A percentile compares a stretch with the other conserved stretches of the same genome.
Conservation (phyloP, 2,888 invertebrate genomes). For the Calliphora vomitoria region DNA sequence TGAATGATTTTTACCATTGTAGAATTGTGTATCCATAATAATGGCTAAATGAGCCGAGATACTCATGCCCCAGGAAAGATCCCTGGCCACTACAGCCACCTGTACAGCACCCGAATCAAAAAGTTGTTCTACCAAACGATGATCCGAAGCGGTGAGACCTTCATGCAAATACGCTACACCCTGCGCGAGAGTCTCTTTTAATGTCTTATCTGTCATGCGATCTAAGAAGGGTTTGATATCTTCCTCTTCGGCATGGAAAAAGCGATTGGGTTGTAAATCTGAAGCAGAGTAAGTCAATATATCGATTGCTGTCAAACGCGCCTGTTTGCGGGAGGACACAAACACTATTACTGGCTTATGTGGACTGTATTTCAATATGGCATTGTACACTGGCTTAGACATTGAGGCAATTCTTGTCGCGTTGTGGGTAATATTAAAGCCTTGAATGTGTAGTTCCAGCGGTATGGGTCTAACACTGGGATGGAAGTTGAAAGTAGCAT, state of each 20-base stretch:
- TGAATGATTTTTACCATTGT: conserved; percentile 92
- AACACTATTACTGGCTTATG: conserved; percentile 94
- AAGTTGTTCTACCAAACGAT: conserved; percentile 95
- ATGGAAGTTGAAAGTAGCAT: conserved; percentile 98
- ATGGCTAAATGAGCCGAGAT: conserved; percentile 97
- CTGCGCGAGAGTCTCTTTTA: conserved; percentile 95
- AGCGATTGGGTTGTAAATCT: conserved; percentile 93
- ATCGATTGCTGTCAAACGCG: conserved; percentile 97
- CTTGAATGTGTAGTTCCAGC: conserved; percentile 97
- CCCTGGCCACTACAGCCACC: conserved; percentile 95
- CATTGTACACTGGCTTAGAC: conserved; percentile 98
- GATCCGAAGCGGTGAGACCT: conserved; percentile 93
- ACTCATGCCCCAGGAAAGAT: conserved; percentile 96
- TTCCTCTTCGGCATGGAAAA: conserved; percentile 94
- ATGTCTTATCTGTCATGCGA: conserved; percentile 93
- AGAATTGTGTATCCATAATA: conserved; percentile 97
- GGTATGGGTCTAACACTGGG: conserved; percentile 98
- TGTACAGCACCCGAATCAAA: conserved; percentile 97
- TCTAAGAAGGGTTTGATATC: conserved; percentile 95
- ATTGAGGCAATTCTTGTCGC: conserved; percentile 98
- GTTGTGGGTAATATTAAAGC: conserved; percentile 99
- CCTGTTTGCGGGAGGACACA: conserved; percentile 95
- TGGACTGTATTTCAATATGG: conserved; percentile 93
- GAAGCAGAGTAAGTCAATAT: conserved; percentile 97
- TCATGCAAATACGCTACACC: conserved; percentile 99